Conservation (phyloP, 2,888 invertebrate species). For the Dendrolimus pini region DNA sequence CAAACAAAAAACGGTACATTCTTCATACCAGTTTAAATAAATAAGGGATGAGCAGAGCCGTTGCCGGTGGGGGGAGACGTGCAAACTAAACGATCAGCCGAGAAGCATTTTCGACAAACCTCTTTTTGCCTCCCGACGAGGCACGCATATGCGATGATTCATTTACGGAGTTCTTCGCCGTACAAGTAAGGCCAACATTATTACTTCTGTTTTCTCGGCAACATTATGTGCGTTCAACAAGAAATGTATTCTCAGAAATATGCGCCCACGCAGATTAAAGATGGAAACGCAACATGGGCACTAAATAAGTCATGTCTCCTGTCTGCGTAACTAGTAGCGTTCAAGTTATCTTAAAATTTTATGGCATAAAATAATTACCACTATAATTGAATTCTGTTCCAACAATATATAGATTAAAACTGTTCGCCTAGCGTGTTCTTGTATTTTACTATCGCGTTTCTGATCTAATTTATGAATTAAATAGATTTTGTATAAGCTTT, state of each 20-base stretch:
- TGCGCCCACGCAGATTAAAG: slow-evolving; percentile 73
- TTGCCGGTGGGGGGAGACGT: slow-evolving; percentile 33
- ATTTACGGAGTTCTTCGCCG: slow-evolving; percentile 68
- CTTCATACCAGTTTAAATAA: slow-evolving; percentile 73
- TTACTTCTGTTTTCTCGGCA: slow-evolving; percentile 72
- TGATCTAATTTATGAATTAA: no score
- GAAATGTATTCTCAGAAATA: slow-evolving; percentile 73
- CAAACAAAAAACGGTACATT: slow-evolving; percentile 60
- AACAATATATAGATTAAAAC: background rate
- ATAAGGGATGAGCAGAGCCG: slow-evolving; percentile 69
- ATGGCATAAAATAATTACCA: slow-evolving; percentile 34
- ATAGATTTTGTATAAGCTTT: no score
- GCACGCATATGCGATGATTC: slow-evolving; percentile 73
- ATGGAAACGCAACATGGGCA: slow-evolving; percentile 69
- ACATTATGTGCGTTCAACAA: slow-evolving; percentile 65
- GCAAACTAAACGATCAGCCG: slow-evolving; percentile 44
- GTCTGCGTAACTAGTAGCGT: slow-evolving; percentile 54
- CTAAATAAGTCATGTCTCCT: slow-evolving; percentile 70
- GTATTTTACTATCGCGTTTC: no score
- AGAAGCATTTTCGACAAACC: slow-evolving; percentile 69
- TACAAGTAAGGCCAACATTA: slow-evolving; percentile 70
- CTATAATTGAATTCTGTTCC: background rate
- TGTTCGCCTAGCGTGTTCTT: no score
- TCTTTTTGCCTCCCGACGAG: slow-evolving; percentile 68
- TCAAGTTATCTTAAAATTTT: slow-evolving; percentile 44